Evolutionary conservation across 2,113 vertebrate species (phyloP), one percentile per base, ranked within the genome.

Genomic region (Lampris megalopsis): DNA sequence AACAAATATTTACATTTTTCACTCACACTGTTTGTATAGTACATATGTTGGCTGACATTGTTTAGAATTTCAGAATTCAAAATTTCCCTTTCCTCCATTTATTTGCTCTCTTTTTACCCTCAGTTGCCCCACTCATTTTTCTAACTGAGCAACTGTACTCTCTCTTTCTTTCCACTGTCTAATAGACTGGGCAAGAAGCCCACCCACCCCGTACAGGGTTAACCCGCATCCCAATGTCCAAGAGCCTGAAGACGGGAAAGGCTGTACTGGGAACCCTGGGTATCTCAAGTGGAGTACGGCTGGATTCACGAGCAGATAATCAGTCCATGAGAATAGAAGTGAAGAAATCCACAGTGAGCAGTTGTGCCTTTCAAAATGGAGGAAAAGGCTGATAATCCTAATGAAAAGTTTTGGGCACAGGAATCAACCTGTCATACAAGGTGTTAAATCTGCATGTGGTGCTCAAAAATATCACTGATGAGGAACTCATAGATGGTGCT

Each of bases 151-250:
- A 72, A 86, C 72, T 73, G 63, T 9, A 58, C 70, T 88, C 58
- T 88, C 54, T 90, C 78, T 66, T 61, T 90, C 78, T 66, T 61
- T 63, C 62, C 88, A 88, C 77, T 88, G 71, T 85, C 90, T 76
- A 86, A 88, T 93, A 95, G 96, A 94, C 94, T 76, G 96, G 95
- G 94, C 95, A 95, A 61, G 97, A 99, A 45, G 94, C 95, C 93
- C 96, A 96, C 86, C 86, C 91, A 59, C 86, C 85, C 70, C 95
- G 97, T 88, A 93, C 96, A 88, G 92, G 96, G 75, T 94, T 96
- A 79, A 99, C 97, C 80, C 97, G 97, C 89, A 99, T 99, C 94
- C 98, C 98, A 82, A 97, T 99, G 96, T 97, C 97, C 92, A 98
- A 98, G 95, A 97, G 96, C 93, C 97, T 98, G 95, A 99, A 99